Base-by-base conservation (phyloP, 1,140 invertebrate genomes). In the Zaprionus capensis region DNA sequence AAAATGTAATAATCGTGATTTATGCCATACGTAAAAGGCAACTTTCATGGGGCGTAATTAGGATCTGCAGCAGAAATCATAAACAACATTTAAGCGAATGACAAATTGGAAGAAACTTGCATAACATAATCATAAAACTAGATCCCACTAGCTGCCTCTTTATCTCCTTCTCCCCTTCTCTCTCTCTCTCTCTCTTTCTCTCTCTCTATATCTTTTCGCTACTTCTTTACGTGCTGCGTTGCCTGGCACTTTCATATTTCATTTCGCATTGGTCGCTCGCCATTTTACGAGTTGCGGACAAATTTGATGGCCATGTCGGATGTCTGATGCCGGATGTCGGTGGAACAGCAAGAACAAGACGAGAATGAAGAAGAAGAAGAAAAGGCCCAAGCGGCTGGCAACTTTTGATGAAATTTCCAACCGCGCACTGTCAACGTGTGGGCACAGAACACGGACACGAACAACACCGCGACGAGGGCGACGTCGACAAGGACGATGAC, bases 271-370 rank as follows among this genome's bases (percentile, higher is more conserved):
- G 70, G 62, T n/a, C 49, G 15, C 22, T 56, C 63, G 65, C 66
- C 49, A 64, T 74, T 84, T 86, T 87, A 86, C 76, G 83, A 82
- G 80, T 80, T 87, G 83, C 80, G 80, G 80, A 76, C 83, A 80
- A 87, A 86, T 86, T 85, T 85, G 82, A 87, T 87, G 80, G 69
- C 61, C 80, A 65, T 70, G 75, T 44, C 69, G 55, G 81, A 81
- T 61, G 71, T 49, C 34, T 62, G 20, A 46, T 58, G 69, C 63
- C 63, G 63, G 63, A 56, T 65, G 63, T 38, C 63, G 34, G 28
- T 3, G 61, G 28, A 51, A 51, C n/a, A 51, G n/a, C 46, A n/a
- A 31, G 46, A 36, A 53, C 46, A 53, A 24, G 46, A 15, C 22
- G 53, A 6, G 20, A 17, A 6, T 17, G 46, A 56, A 56, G 5